Base-by-base conservation (phyloP, 1,140 invertebrate species). In the Fopius arisanus region DNA sequence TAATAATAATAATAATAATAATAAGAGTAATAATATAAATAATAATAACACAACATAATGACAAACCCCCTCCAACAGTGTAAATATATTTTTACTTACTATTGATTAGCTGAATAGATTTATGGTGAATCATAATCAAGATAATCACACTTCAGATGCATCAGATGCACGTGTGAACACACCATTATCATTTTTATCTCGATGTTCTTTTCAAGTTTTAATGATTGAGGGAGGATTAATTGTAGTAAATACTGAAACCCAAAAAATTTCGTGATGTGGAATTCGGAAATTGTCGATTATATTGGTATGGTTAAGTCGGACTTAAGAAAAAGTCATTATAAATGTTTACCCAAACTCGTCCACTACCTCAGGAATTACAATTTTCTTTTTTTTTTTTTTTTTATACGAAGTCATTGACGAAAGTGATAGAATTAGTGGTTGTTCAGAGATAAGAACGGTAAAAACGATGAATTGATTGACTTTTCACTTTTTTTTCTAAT, bases 181-280 rank as follows among this genome's bases (percentile, higher is more conserved):
- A 67, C 70, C 68, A 70, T 70, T 59, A 70, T 73, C 28, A 41
- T 62, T 72, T 72, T 48, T 67, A n/a, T 65, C 67, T 21, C 12
- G 43, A 68, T 65, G 41, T 48, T 48, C n/a, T 48, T 48, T n/a
- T n/a, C 14, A 48, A 19, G 12, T 41, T 40, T 29, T 28, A 70
- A 31, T 12, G 14, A 16, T n/a, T n/a, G 43, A n/a, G 12, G n/a
- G n/a, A 70, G 23, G 29, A 33, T 6, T 12, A 33, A 21, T 6
- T 5, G 59, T 26, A 81, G 81, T 74, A 79, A 83, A 87, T 87
- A 84, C 84, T 87, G 86, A 85, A 86, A 83, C 84, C 85, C 83
- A 86, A 86, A 86, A 84, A 85, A 79, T 77, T 74, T 74, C 43
- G 43, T 48, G 43, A 48, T 5, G 16, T 48, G 33, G 12, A 37